phyloP scores from a whole-genome alignment of 2,797 vertebrate species.

The Stomatorhinus walkeri region DNA sequence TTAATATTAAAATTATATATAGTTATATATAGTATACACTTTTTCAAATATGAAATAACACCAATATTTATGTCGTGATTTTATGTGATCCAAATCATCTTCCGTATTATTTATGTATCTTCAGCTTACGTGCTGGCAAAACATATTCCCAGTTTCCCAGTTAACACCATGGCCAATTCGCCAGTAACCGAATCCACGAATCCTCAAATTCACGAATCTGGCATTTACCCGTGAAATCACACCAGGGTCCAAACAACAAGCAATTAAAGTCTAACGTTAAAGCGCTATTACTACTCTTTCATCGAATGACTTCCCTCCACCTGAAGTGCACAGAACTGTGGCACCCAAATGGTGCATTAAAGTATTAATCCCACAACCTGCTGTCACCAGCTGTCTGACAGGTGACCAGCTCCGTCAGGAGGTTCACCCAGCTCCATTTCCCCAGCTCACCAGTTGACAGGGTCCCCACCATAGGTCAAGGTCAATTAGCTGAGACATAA shows the following conservation, averaged over 20 bases:
- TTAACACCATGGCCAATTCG: not conserved
- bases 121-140: not conserved
- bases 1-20: not conserved
- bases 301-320: not conserved
- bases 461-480: slow-evolving; percentile 46
- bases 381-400: not conserved
- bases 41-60: not conserved
- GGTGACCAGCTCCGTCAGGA: slow-evolving; percentile 25
- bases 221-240: not conserved
- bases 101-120: not conserved
- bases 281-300: not conserved
- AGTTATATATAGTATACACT: not conserved
- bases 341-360: not conserved
- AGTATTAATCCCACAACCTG: not conserved
- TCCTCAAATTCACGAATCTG: not conserved
- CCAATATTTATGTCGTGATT: not conserved
- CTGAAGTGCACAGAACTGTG: not conserved
- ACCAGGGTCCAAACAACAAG: not conserved
- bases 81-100: not conserved
- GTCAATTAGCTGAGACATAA: slow-evolving; percentile 44
- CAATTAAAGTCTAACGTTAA: not conserved
- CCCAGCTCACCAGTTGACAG: not conserved
- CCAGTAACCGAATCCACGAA: not conserved
- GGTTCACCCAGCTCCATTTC: not conserved
- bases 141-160: not conserved